These are phyloP conservation scores for Andrena camellia DNA, from an alignment of 2,888 invertebrate species.

Conservation along the genomic window DNA sequence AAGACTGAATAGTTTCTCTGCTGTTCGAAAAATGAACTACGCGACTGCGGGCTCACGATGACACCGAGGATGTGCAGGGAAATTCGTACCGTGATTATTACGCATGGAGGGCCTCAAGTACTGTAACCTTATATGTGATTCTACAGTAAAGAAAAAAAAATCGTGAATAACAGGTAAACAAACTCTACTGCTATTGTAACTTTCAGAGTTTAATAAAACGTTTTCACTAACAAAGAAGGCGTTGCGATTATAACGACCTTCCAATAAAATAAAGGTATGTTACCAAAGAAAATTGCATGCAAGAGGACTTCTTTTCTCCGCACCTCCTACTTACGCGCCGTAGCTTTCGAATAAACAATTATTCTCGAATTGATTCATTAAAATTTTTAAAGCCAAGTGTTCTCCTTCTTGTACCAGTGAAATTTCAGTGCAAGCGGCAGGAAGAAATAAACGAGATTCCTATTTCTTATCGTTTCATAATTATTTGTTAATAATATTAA, in stretches of 20 bases:
- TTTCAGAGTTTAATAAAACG: conserved; percentile 84
- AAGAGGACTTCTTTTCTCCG: too few relatives aligned
- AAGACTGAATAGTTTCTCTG: conserved; percentile 30
- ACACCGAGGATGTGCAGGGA: conserved; percentile 21
- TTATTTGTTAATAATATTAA: too few relatives aligned
- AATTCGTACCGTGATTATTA: conserved; percentile 30
- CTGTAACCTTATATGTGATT: conserved; percentile 77
- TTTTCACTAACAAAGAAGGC: conserved; percentile 78
- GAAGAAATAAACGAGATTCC: too few relatives aligned
- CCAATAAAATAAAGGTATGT: background rate
- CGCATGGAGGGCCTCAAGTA: conserved; percentile 58
- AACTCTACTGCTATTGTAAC: conserved; percentile 82
- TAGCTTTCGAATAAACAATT: too few relatives aligned
- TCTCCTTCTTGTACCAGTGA: too few relatives aligned
- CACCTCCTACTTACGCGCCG: too few relatives aligned
- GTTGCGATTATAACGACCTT: conserved; percentile 9
- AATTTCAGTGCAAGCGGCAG: too few relatives aligned
- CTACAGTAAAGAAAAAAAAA: conserved; percentile 60
- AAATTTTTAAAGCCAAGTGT: too few relatives aligned
- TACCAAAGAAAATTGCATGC: background rate
- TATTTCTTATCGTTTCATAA: too few relatives aligned
- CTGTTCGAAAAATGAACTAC: conserved; percentile 8
- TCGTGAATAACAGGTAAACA: conserved; percentile 50
- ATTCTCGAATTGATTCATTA: too few relatives aligned
- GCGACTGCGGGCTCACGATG: conserved; percentile 43